Evolutionary conservation across 2,888 invertebrate species (phyloP).

Genomic region (Eristalis arbustorum): DNA sequence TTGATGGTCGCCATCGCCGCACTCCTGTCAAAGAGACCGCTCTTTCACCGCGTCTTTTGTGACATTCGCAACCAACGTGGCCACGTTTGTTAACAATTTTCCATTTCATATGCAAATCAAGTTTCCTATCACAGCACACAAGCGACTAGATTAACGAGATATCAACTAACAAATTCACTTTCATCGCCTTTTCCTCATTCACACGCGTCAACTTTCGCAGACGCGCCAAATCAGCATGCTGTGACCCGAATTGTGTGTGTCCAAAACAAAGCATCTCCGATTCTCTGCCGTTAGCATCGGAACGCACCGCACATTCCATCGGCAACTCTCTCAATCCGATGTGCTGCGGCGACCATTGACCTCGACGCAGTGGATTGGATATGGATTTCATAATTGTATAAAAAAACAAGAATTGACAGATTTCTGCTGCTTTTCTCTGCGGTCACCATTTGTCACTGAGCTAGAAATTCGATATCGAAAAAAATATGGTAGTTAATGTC

Average conservation of each 20-base stretch:
- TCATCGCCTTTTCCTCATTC: not conserved
- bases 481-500: not conserved
- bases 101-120: not conserved
- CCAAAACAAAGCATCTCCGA: not conserved
- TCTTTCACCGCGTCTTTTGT: not conserved
- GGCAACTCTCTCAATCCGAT: not conserved
- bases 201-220: conserved; percentile 10
- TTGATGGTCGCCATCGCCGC: not conserved
- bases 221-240: not conserved
- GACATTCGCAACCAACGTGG: not conserved
- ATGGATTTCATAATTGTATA: not conserved
- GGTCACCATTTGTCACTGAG: conserved; percentile 21
- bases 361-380: not conserved
- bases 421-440: not conserved
- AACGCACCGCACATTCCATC: not conserved
- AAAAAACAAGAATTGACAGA: not conserved
- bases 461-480: conserved; percentile 46
- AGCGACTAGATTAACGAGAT: not conserved
- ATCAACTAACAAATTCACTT: not conserved
- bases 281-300: not conserved
- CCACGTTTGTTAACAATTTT: not conserved
- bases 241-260: conserved; percentile 25
- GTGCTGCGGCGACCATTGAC: not conserved
- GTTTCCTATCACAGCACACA: not conserved
- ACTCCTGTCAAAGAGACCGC: not conserved